phyloP scores from a whole-genome alignment of 2,888 invertebrate species.

The Eumerus sabulonum region DNA sequence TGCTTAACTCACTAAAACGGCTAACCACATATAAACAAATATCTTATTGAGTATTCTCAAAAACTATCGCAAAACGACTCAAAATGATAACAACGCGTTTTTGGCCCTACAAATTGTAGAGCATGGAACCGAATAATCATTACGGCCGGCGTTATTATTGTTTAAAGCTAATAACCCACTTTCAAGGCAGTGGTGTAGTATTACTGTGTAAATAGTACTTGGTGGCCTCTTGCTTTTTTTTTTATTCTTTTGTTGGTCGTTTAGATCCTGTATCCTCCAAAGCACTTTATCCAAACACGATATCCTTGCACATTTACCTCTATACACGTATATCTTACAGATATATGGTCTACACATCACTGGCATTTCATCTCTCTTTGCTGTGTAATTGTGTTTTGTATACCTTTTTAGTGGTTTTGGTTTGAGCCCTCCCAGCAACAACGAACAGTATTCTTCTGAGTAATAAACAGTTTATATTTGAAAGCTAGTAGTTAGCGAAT shows the following conservation, averaged over 20 bases:
- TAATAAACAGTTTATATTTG: background rate
- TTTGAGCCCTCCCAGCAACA: conserved; percentile 30
- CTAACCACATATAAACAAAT: too few species aligned
- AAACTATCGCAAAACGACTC: too few species aligned
- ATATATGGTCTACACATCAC: too few species aligned
- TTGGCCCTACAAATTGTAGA: too few species aligned
- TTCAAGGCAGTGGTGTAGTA: conserved; percentile 12
- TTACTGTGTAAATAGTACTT: conserved; percentile 16
- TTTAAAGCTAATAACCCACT: conserved; percentile 7
- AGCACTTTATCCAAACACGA: conserved; percentile 11
- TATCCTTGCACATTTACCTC: background rate
- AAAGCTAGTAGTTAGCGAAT: too few species aligned
- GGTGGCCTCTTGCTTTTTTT: background rate
- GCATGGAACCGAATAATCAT: too few species aligned
- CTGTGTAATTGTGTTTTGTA: conserved; percentile 36
- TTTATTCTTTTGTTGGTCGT: conserved; percentile 11
- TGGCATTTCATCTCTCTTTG: conserved; percentile 6
- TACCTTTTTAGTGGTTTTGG: conserved; percentile 44
- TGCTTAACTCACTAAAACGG: conserved; percentile 17
- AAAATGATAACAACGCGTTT: too few species aligned
- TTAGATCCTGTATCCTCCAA: background rate
- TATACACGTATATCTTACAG: too few species aligned
- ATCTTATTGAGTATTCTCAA: too few species aligned
- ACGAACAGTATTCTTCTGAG: conserved; percentile 26
- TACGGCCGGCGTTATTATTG: background rate